These are phyloP conservation scores for Mesembrinibis cayennensis DNA, from an alignment of 2,113 vertebrate species.

Conservation along the genomic window DNA sequence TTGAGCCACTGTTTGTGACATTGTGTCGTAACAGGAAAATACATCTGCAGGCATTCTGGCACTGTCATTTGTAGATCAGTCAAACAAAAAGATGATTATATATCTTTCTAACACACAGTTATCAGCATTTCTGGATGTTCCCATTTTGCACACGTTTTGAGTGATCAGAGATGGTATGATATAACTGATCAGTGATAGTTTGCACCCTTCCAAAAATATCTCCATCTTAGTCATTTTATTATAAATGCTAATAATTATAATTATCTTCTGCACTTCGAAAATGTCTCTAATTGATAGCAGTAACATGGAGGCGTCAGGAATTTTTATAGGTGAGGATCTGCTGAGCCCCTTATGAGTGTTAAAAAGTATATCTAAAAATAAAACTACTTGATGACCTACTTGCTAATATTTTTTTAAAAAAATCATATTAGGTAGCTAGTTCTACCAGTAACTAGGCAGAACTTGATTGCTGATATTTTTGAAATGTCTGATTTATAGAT, in stretches of 20 bases:
- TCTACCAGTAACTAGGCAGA: not conserved
- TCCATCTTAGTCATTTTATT: not conserved
- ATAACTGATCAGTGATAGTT: not conserved
- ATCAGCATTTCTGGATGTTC: not conserved
- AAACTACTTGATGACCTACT: not conserved
- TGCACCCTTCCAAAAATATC: not conserved
- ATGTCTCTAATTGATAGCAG: not conserved
- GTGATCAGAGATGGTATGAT: not conserved
- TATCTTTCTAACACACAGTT: not conserved
- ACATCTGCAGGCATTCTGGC: not conserved
- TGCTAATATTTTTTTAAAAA: not conserved
- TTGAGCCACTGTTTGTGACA: not conserved
- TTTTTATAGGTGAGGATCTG: not conserved
- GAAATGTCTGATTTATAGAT: not conserved
- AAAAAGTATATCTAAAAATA: not conserved
- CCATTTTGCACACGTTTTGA: not conserved
- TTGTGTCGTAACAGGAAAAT: not conserved
- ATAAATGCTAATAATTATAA: constrained; percentile 1
- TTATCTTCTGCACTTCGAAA: not conserved
- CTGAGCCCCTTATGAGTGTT: not conserved
- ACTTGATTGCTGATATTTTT: not conserved
- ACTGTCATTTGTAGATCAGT: fast-evolving
- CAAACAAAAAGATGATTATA: not conserved
- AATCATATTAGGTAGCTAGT: not conserved
- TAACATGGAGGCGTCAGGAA: not conserved